These are phyloP conservation scores for Lasioglossum pauxillum DNA, from an alignment of 2,888 invertebrate species.

Conservation along the genomic window DNA sequence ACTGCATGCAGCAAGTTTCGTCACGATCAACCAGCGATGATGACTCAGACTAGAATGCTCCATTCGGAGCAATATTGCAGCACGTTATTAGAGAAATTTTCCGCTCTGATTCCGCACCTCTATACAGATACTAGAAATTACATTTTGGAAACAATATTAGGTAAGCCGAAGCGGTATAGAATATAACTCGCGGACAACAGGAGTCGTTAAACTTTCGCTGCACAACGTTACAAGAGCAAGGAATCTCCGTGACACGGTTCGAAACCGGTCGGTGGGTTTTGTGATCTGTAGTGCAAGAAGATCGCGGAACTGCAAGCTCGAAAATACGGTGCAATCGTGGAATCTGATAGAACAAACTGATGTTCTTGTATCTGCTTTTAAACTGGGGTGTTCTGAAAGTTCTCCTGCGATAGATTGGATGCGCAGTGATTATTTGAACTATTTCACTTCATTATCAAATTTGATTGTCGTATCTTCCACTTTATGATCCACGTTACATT, in stretches of 20 bases:
- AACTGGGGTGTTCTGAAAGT: not conserved
- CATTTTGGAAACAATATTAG: not conserved
- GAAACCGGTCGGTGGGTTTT: constrained; percentile 12
- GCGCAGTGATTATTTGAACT: not conserved
- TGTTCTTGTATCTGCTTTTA: not conserved
- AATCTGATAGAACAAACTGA: not conserved
- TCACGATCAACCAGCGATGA: no score
- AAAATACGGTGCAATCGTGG: not conserved
- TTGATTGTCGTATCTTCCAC: not conserved
- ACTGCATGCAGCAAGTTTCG: no score
- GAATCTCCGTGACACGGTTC: constrained; percentile 1
- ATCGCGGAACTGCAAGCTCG: not conserved
- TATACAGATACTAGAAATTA: not conserved
- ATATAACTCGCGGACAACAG: constrained; percentile 5
- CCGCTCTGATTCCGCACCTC: not conserved
- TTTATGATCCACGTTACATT: no score
- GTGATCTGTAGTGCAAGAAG: not conserved
- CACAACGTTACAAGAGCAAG: not conserved
- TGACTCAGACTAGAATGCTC: not conserved
- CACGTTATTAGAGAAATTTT: not conserved
- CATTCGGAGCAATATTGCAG: not conserved
- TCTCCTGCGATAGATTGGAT: not conserved
- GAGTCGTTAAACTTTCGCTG: constrained; percentile 4
- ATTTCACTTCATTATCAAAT: not conserved
- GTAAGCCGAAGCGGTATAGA: not conserved